Evolutionary conservation across 1,140 invertebrate species (phyloP).

Genomic region (Drosophila busckii): DNA sequence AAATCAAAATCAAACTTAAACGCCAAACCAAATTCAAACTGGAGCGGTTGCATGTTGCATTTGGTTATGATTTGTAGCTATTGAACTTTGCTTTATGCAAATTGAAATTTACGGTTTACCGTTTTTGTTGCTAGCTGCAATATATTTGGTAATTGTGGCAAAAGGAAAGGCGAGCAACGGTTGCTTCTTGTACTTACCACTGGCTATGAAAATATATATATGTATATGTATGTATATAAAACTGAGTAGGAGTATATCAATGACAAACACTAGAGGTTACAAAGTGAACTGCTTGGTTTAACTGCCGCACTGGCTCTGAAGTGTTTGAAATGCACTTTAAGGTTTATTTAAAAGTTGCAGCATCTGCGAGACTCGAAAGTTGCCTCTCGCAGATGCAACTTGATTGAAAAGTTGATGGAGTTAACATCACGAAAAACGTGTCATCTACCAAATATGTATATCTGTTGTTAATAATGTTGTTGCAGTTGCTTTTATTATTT

Average conservation of each 20-base stretch:
- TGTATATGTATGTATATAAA: neutral
- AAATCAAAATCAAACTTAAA: too few species aligned
- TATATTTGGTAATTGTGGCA: slow-evolving; percentile 5
- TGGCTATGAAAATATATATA: too few species aligned
- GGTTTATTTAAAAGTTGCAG: slow-evolving; percentile 30
- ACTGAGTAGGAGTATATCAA: slow-evolving; percentile 38
- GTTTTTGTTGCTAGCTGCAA: slow-evolving; percentile 9
- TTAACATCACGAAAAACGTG: slow-evolving; percentile 43
- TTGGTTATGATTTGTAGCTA: slow-evolving; percentile 48
- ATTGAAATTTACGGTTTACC: slow-evolving; percentile 40
- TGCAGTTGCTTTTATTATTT: too few species aligned
- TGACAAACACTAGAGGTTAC: slow-evolving; percentile 53
- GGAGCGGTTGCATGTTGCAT: slow-evolving; percentile 15
- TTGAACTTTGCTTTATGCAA: slow-evolving; percentile 65
- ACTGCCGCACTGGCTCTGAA: slow-evolving; percentile 50
- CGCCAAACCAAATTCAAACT: slow-evolving; percentile 1
- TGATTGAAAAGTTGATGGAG: slow-evolving; percentile 12
- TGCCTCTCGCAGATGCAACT: slow-evolving; percentile 27
- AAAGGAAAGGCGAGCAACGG: slow-evolving; percentile 14
- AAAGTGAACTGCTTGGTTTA: slow-evolving; percentile 53
- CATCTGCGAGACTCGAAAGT: slow-evolving; percentile 23
- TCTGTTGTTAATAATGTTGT: too few species aligned
- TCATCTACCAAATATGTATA: slow-evolving; percentile 27
- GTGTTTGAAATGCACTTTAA: slow-evolving; percentile 52
- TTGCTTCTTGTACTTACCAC: slow-evolving; percentile 5